Percentiles rank a stretch among this genome's conserved stretches.
These are phyloP conservation scores for Arothron firmamentum DNA, from an alignment of 2,113 vertebrate species.

Conservation along the genomic window DNA sequence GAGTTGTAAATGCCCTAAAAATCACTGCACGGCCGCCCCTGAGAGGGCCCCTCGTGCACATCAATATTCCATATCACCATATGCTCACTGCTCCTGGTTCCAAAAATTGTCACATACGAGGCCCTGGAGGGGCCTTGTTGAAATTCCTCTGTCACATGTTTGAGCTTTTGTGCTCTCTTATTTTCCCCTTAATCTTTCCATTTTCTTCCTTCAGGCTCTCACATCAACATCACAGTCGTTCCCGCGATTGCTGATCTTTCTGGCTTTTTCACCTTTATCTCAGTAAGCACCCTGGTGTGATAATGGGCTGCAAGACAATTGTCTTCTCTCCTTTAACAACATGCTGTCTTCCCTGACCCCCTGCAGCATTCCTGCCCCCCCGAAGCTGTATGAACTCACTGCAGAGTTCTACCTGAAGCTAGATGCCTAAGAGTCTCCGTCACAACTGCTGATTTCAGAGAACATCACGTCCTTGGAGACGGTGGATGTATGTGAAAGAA, in stretches of 20 bases:
- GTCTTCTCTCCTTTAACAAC: too few relatives aligned
- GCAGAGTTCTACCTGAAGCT: not conserved
- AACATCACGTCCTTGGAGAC: not conserved
- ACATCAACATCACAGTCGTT: conserved; percentile 27
- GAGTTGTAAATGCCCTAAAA: conserved; percentile 38
- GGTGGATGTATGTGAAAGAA: not conserved
- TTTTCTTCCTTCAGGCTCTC: conserved; percentile 27
- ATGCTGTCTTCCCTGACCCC: not conserved
- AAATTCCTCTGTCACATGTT: conserved; percentile 34
- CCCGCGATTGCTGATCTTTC: conserved; percentile 34
- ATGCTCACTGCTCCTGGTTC: conserved; percentile 42
- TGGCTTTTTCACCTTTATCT: not conserved
- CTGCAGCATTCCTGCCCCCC: not conserved
- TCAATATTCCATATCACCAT: conserved; percentile 63
- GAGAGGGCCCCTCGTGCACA: conserved; percentile 37
- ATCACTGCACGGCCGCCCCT: conserved; percentile 43
- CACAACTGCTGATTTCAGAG: not conserved
- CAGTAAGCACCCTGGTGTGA: not conserved
- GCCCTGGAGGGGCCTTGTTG: conserved; percentile 48
- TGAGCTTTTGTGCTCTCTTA: not conserved
- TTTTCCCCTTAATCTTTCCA: not conserved
- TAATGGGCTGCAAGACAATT: conserved; percentile 8
- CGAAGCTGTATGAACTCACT: too few relatives aligned
- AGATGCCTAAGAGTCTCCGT: not conserved
- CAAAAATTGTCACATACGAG: conserved; percentile 46